Evolutionary conservation across 2,797 vertebrate species (phyloP), one percentile per base, ranked within the genome.

Genomic region (Xiphorhynchus erythropygius): DNA sequence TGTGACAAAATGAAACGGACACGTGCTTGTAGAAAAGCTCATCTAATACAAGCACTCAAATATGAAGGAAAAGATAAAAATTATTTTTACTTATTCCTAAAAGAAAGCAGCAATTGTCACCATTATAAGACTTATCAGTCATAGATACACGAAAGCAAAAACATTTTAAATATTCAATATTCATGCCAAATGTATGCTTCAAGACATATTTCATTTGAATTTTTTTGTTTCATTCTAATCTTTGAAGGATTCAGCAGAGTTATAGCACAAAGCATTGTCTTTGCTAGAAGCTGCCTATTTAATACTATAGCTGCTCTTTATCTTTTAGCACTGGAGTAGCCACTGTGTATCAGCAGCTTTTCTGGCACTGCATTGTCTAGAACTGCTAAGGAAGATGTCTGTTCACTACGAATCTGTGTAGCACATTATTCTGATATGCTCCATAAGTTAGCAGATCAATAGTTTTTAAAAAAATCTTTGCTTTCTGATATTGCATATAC

Each of bases 401-500:
- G 91, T 89, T 95, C 93, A 85, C 80, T 95, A 83, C 94, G 96
- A 95, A 96, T 94, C 85, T 88, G 76, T 91, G 90, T 90, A 94
- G 95, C 95, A 96, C 94, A 89, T 96, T 97, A 96, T 97, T 97
- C 94, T 97, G 88, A 97, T 96, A 94, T 96, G 94, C 91, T 96
- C 94, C 93, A 53, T 97, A 97, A 97, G 93, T 97, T 96, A 98
- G 98, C 93, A 95, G 95, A 96, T 96, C 98, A 98, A 98, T 98
- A 98, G 98, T 98, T 98, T 98, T 95, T 98, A 98, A 78, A 98
- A 98, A 98, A 98, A 98, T 98, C 97, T 98, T 98, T 98, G 97
- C 97, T 98, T 98, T 98, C 97, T 98, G 96, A 98, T 99, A 95
- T 63, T 96, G 87, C 94, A 73, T 59, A 79, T 96, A 89, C 98